Percentiles rank a stretch among this genome's conserved stretches.
These are phyloP conservation scores for Coryphaenoides rupestris DNA, from an alignment of 2,113 vertebrate genomes.

Conservation along the genomic window DNA sequence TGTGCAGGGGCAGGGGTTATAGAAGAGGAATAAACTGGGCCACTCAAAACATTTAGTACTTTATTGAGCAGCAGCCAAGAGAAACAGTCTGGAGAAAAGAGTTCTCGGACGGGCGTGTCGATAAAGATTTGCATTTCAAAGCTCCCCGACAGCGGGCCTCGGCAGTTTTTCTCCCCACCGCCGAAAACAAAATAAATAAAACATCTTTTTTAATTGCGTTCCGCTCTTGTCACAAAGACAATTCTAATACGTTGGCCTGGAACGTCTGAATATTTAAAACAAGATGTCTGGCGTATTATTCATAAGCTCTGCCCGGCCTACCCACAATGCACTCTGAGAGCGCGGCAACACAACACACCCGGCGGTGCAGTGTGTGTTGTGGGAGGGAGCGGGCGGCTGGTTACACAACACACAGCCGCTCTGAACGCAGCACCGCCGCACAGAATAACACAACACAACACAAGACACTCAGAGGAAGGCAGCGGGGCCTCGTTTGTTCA, in stretches of 20 bases:
- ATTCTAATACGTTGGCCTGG: constrained; percentile 59
- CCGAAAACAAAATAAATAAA: constrained; percentile 51
- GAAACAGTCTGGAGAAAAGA: too few relatives aligned
- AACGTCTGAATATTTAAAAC: constrained; percentile 63
- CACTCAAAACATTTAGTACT: constrained; percentile 26
- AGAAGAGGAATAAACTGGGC: constrained; percentile 58
- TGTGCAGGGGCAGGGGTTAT: constrained; percentile 42
- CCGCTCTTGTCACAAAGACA: constrained; percentile 57
- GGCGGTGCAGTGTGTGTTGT: too few relatives aligned
- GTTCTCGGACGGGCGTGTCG: constrained; percentile 20
- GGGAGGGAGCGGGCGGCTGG: too few relatives aligned
- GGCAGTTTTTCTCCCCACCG: constrained; percentile 35
- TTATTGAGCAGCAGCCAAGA: constrained; percentile 41
- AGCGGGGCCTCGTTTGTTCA: constrained; percentile 34
- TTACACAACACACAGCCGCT: too few relatives aligned
- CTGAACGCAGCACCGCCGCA: constrained; percentile 12
- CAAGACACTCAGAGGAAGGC: background rate
- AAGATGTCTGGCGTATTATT: constrained; percentile 56
- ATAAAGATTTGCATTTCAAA: constrained; percentile 68
- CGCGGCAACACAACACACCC: too few relatives aligned
- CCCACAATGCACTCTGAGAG: too few relatives aligned
- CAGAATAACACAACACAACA: constrained; percentile 10
- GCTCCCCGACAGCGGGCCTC: constrained; percentile 24
- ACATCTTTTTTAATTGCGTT: constrained; percentile 69
- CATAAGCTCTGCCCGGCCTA: constrained; percentile 26